Conservation (phyloP, 2,113 vertebrate species). For the Cynopterus brachyotis region DNA sequence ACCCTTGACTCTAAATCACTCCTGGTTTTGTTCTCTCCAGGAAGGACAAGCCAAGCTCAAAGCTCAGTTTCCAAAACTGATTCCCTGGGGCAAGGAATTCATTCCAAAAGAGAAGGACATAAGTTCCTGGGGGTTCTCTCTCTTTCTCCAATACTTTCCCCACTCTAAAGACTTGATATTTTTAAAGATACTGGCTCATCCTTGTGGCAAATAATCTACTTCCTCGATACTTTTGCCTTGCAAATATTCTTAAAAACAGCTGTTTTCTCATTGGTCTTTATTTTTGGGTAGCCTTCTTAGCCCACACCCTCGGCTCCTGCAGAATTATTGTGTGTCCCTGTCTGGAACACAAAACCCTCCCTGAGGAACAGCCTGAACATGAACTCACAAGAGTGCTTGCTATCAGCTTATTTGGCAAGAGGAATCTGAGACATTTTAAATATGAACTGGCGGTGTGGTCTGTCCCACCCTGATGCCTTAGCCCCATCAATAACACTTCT, state of each 20-base stretch:
- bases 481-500: slow-evolving; percentile 55
- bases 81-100: background rate
- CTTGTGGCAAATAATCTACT: background rate
- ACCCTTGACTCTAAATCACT: background rate
- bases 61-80: background rate
- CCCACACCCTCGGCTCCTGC: slow-evolving; percentile 50
- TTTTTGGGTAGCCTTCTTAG: slow-evolving; percentile 55
- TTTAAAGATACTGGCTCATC: background rate
- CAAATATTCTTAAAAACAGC: slow-evolving; percentile 32
- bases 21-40: rapidly evolving
- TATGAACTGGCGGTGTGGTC: slow-evolving; percentile 61
- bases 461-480: slow-evolving; percentile 43
- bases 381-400: slow-evolving; percentile 71
- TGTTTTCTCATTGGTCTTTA: slow-evolving; percentile 12
- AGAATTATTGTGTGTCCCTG: slow-evolving; percentile 74
- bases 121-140: background rate
- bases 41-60: background rate
- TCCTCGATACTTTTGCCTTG: slow-evolving; percentile 41
- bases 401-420: slow-evolving; percentile 80
- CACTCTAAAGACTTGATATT: background rate
- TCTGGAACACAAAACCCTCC: slow-evolving; percentile 80
- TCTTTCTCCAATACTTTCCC: background rate
- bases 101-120: background rate
- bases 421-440: slow-evolving; percentile 86
- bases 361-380: slow-evolving; percentile 68